Conservation (phyloP, 2,113 vertebrate genomes). For the Fulmarus glacialis region DNA sequence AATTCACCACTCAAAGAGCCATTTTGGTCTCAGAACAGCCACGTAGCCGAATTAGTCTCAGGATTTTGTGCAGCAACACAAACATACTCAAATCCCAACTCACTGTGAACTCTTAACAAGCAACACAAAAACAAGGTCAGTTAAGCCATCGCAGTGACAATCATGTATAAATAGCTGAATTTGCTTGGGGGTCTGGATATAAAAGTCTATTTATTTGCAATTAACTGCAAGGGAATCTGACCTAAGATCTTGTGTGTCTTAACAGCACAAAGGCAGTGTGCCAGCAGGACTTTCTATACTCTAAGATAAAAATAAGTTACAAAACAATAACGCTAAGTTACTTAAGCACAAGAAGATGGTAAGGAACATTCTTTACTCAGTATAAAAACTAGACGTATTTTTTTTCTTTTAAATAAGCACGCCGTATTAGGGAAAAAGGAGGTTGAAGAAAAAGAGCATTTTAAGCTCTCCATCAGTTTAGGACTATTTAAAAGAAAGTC, state of each 20-base stretch:
- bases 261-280: background rate
- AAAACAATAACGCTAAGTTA: background rate
- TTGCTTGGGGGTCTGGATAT: background rate
- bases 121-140: background rate
- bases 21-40: background rate
- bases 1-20: background rate
- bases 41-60: fast-evolving
- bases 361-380: background rate
- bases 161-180: background rate
- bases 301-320: background rate
- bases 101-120: background rate
- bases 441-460: background rate
- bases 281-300: background rate
- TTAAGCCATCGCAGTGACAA: background rate
- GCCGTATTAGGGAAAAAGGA: background rate
- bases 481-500: background rate
- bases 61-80: background rate
- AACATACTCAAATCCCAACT: background rate
- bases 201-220: background rate
- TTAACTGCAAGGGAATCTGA: background rate
- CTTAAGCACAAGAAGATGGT: background rate
- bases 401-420: background rate
- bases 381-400: background rate
- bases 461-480: background rate
- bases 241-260: background rate